Evolutionary conservation across 2,797 vertebrate species (phyloP).

Genomic region (Sebastes steindachneri): DNA sequence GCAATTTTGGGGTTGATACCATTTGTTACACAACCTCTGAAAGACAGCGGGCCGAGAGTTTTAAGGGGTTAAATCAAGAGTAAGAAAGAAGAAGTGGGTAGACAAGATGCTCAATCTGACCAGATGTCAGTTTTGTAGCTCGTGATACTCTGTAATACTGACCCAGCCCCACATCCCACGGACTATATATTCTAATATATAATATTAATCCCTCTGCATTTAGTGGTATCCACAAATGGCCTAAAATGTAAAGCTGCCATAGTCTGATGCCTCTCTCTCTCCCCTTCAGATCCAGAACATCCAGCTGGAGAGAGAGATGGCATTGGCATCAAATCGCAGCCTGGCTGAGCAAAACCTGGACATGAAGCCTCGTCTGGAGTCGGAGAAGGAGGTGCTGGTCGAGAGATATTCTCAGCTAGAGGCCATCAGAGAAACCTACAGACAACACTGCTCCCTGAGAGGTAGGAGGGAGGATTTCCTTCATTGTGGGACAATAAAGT

Average conservation of each 20-base stretch:
- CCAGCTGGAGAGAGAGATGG: conserved; percentile 95
- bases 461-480: conserved; percentile 75
- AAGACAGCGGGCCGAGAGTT: too few relatives aligned
- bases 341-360: conserved; percentile 93
- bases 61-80: too few relatives aligned
- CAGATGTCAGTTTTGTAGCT: background rate
- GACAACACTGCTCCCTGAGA: conserved; percentile 87
- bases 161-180: background rate
- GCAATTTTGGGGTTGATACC: too few relatives aligned
- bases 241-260: background rate
- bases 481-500: fast-evolving
- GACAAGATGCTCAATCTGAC: too few relatives aligned
- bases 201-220: background rate
- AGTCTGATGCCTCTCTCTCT: background rate
- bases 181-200: background rate
- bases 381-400: conserved; percentile 84
- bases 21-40: too few relatives aligned
- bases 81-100: too few relatives aligned
- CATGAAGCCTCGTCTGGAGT: conserved; percentile 87
- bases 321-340: conserved; percentile 92
- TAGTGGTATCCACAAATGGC: background rate
- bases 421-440: conserved; percentile 84
- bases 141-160: background rate
- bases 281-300: conserved; percentile 90
- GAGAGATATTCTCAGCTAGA: conserved; percentile 89